phyloP scores from a whole-genome alignment of 2,797 vertebrate genomes.

The Parotocinclus haroldoi region DNA sequence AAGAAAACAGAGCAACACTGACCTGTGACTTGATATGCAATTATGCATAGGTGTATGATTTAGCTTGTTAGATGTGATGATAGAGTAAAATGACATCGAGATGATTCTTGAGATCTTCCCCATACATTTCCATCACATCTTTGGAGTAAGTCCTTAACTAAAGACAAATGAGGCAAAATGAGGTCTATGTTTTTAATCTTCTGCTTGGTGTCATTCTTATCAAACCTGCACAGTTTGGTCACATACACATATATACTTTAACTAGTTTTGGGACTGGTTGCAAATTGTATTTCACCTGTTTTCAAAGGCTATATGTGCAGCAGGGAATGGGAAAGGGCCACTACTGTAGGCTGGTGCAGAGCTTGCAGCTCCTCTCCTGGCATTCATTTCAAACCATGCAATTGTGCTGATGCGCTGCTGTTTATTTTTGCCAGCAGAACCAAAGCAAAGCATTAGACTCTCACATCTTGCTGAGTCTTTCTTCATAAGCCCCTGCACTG shows the following conservation, averaged over 20 bases:
- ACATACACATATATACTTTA: not conserved
- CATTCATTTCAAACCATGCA: slow-evolving; percentile 14
- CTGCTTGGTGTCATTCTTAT: slow-evolving; percentile 23
- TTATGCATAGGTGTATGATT: no score
- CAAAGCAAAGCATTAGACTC: slow-evolving; percentile 35
- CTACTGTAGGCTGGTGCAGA: slow-evolving; percentile 39
- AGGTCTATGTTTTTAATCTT: slow-evolving; percentile 25
- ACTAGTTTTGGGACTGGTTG: slow-evolving; percentile 27
- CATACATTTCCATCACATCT: slow-evolving; percentile 37
- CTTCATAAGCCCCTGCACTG: slow-evolving; percentile 3
- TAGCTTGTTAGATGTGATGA: no score
- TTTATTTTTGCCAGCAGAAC: slow-evolving; percentile 48
- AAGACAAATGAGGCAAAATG: slow-evolving; percentile 28
- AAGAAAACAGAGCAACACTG: no score
- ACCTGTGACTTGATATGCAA: no score
- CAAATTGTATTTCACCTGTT: slow-evolving; percentile 19
- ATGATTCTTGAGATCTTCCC: slow-evolving; percentile 58
- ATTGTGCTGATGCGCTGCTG: slow-evolving; percentile 30
- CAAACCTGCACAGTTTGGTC: slow-evolving; percentile 24
- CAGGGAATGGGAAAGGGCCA: slow-evolving; percentile 40
- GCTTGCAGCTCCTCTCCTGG: slow-evolving; percentile 37
- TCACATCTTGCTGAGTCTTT: slow-evolving; percentile 9
- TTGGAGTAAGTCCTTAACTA: slow-evolving; percentile 25
- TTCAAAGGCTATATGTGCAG: slow-evolving; percentile 39
- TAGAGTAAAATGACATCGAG: slow-evolving; percentile 5